These are phyloP conservation scores for Labeo catla DNA, from an alignment of 2,113 vertebrate species.

Conservation along the genomic window DNA sequence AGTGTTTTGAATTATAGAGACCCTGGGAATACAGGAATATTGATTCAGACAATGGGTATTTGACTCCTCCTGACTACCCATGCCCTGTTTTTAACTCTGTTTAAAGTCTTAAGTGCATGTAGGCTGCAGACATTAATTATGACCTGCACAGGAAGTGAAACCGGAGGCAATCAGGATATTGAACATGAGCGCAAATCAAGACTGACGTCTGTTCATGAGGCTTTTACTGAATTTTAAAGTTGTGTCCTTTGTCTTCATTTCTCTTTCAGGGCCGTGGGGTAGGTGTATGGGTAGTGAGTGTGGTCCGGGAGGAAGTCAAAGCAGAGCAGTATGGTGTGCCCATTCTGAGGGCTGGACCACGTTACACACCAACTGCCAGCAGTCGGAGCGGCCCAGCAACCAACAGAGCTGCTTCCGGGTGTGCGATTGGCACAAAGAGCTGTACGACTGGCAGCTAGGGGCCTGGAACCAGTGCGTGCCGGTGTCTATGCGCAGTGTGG, in stretches of 20 bases:
- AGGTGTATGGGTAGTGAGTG: slow-evolving; percentile 97
- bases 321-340: slow-evolving; percentile 92
- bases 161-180: slow-evolving; percentile 52
- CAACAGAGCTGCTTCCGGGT: slow-evolving; percentile 94
- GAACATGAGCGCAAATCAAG: slow-evolving; percentile 41
- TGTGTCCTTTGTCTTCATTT: slow-evolving; percentile 16
- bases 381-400: slow-evolving; percentile 82
- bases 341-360: slow-evolving; percentile 97
- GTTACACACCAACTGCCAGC: slow-evolving; percentile 89
- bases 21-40: slow-evolving; percentile 47
- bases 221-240: not conserved
- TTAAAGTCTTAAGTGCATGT: slow-evolving; percentile 49
- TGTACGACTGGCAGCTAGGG: slow-evolving; percentile 93
- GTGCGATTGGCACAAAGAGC: slow-evolving; percentile 95
- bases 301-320: slow-evolving; percentile 93
- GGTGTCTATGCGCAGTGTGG: slow-evolving; percentile 77
- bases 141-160: slow-evolving; percentile 53
- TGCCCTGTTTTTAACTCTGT: slow-evolving; percentile 24
- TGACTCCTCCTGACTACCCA: slow-evolving; percentile 19
- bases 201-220: not conserved
- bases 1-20: slow-evolving; percentile 51
- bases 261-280: slow-evolving; percentile 89
- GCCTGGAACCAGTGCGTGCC: slow-evolving; percentile 90
- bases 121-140: slow-evolving; percentile 55
- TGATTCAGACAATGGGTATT: slow-evolving; percentile 51